Base-by-base conservation (phyloP, 2,113 vertebrate species). In the Nesoenas mayeri region DNA sequence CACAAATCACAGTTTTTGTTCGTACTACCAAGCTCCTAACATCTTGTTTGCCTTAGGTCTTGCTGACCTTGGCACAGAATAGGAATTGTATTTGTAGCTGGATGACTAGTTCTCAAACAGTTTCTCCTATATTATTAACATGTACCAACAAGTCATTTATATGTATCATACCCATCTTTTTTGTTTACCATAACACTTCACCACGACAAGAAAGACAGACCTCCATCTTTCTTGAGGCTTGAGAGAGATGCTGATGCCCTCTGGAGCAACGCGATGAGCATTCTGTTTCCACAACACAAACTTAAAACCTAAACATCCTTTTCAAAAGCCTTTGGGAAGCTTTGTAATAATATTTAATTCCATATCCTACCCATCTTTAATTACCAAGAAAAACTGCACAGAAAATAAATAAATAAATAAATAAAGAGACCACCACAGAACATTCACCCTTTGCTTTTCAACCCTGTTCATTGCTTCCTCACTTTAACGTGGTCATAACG, bases 91-190 rank as follows among this genome's bases (percentile, higher is more conserved):
- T 32, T 31, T 42, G 16, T 4, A 73, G 29, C 2, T 57, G 61
- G 28, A 74, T 31, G 22, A 51, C 48, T 62, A 31, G 16, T 13
- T 67, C 53, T 51, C 10, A 1, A 66, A 66, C n/a, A 67, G 15
- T 54, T 79, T 56, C 25, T 56, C 38, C 47, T 56, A 2, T 48
- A 40, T 28, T 28, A 48, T 38, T 61, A 66, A 61, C 44, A 40
- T 1, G 0, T 32, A 64, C 12, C 20, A 44, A 47, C 17, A 74
- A 15, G 10, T 80, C 15, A 34, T 74, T 48, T 74, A 34, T 19
- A 42, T 3, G 1, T 22, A 47, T 12, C 19, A 1, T 28, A 47
- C 10, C 19, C 2, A 0, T 7, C 34, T 50, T 25, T 87, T 81
- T 48, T 58, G 42, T 70, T 70, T 51, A 82, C 38, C 1, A 0